These are phyloP conservation scores for Drosophila testacea DNA, from an alignment of 2,888 invertebrate genomes.

Conservation along the genomic window DNA sequence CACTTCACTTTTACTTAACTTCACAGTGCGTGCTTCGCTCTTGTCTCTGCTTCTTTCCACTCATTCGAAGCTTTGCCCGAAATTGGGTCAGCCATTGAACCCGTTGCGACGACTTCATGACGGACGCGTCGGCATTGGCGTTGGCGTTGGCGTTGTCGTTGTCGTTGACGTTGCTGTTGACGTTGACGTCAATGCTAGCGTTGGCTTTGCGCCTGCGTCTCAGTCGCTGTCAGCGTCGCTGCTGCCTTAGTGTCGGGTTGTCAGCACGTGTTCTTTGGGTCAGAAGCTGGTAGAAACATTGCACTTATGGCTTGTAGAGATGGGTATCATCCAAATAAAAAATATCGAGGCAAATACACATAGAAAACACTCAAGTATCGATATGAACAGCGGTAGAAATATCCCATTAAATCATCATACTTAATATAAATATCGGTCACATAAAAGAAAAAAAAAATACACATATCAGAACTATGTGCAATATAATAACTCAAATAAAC, in stretches of 20 bases:
- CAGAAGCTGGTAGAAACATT: slow-evolving; percentile 40
- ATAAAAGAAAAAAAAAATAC: too few relatives aligned
- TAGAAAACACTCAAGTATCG: too few relatives aligned
- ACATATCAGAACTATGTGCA: too few relatives aligned
- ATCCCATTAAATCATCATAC: too few relatives aligned
- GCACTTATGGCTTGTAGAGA: slow-evolving; percentile 16
- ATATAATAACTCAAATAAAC: too few relatives aligned
- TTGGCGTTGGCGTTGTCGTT: slow-evolving; percentile 37
- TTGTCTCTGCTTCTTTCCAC: slow-evolving; percentile 59
- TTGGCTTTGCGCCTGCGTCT: slow-evolving; percentile 11
- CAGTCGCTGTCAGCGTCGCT: slow-evolving; percentile 7
- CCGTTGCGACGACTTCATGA: slow-evolving; percentile 73
- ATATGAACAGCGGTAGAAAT: too few relatives aligned
- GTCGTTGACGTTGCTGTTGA: slow-evolving; percentile 21
- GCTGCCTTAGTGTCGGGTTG: slow-evolving; percentile 19
- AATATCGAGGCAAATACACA: too few relatives aligned
- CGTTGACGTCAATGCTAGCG: slow-evolving; percentile 26
- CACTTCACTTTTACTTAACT: slow-evolving; percentile 42
- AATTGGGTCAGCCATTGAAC: slow-evolving; percentile 85
- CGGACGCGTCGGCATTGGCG: slow-evolving; percentile 17
- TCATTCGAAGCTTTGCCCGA: slow-evolving; percentile 62
- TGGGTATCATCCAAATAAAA: too few relatives aligned
- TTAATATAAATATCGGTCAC: too few relatives aligned
- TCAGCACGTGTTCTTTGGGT: slow-evolving; percentile 55
- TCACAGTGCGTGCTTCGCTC: slow-evolving; percentile 58